These are phyloP conservation scores for Crioceris asparagi DNA, from an alignment of 2,888 invertebrate species.

Conservation along the genomic window DNA sequence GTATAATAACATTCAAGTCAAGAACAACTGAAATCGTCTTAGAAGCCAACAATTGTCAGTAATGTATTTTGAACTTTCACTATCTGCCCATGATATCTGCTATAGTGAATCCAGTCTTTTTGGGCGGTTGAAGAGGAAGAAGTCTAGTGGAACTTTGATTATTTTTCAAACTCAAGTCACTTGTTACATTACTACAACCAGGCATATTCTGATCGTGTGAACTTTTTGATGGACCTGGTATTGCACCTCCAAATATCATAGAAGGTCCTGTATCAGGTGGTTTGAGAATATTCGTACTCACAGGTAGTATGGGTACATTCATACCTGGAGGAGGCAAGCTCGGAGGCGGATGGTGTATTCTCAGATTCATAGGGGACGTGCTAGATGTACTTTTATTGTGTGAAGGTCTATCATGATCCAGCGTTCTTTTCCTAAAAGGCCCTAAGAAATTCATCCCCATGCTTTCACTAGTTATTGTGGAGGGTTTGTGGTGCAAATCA, in stretches of 20 bases:
- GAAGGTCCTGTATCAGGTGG: slow-evolving; percentile 28
- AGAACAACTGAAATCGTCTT: too few species aligned
- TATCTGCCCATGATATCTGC: slow-evolving; percentile 85
- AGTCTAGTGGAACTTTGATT: slow-evolving; percentile 18
- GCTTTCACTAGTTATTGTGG: slow-evolving; percentile 37
- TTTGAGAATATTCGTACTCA: slow-evolving; percentile 30
- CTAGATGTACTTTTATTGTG: slow-evolving; percentile 24
- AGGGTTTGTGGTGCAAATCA: slow-evolving; percentile 45
- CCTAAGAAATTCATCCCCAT: slow-evolving; percentile 43
- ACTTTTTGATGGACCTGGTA: slow-evolving; percentile 15
- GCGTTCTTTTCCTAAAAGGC: slow-evolving; percentile 46
- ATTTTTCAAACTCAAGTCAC: slow-evolving; percentile 37
- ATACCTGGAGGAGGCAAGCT: slow-evolving; percentile 12
- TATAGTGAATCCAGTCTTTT: slow-evolving; percentile 78
- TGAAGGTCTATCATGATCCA: slow-evolving; percentile 41
- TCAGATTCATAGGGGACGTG: slow-evolving; percentile 30
- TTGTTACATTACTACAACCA: slow-evolving; percentile 27
- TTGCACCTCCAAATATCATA: slow-evolving; percentile 13
- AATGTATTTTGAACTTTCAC: too few species aligned
- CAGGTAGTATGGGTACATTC: slow-evolving; percentile 24
- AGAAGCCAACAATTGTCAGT: too few species aligned
- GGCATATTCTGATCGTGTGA: slow-evolving; percentile 13
- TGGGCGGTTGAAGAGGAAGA: slow-evolving; percentile 45
- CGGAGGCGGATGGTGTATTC: slow-evolving; percentile 25
- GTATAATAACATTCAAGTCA: too few species aligned